A percentile compares a stretch with the other conserved stretches of the same genome.
Conservation (phyloP, 2,113 vertebrate species). For the Copsychus sechellarum region DNA sequence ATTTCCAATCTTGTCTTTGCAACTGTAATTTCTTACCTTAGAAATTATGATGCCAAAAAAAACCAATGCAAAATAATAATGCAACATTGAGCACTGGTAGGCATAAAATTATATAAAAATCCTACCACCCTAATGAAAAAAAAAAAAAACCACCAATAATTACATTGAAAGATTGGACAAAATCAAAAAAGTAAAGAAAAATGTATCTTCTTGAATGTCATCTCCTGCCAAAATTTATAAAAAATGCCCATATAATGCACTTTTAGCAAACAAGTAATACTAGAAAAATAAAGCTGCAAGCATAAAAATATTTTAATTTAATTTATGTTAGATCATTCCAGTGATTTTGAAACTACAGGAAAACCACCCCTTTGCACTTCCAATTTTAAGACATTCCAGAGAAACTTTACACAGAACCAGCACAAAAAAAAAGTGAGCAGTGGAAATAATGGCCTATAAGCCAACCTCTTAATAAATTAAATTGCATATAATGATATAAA, state of each 20-base stretch:
- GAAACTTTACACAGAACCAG: neutral
- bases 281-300: neutral
- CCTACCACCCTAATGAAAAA: neutral
- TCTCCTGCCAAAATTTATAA: neutral
- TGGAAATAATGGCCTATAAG: neutral
- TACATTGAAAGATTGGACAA: neutral
- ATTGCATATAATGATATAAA: neutral
- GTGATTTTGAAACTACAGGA: neutral
- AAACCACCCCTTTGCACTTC: accelerated
- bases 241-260: neutral
- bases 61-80: neutral
- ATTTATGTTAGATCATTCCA: neutral
- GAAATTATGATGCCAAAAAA: neutral
- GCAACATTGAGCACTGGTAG: neutral
- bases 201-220: neutral
- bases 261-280: neutral
- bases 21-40: neutral
- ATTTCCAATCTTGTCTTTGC: neutral
- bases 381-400: neutral
- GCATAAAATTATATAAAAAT: neutral
- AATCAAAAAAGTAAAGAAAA: neutral
- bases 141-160: neutral
- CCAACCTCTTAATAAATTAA: neutral
- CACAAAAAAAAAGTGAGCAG: neutral
- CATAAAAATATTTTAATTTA: neutral